A percentile compares a stretch with the other conserved stretches of the same genome.
These are phyloP conservation scores for Ptychochromis oligacanthus DNA, from an alignment of 2,113 vertebrate species.

Conservation along the genomic window DNA sequence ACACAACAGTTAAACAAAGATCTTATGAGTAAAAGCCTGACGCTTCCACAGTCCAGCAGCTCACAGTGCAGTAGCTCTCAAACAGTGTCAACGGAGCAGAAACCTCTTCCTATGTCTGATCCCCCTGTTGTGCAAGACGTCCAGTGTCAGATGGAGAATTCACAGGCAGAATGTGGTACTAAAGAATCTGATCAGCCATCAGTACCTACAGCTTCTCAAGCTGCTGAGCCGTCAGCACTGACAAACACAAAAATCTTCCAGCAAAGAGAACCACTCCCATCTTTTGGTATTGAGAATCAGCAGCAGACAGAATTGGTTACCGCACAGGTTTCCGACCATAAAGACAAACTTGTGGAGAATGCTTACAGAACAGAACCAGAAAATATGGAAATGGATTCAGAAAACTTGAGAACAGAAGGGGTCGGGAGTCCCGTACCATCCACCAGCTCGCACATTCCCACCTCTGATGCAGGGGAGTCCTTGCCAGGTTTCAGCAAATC, in stretches of 20 bases:
- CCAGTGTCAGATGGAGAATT: slow-evolving; percentile 46
- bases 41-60: slow-evolving; percentile 47
- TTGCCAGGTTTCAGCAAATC: slow-evolving; percentile 19
- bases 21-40: slow-evolving; percentile 52
- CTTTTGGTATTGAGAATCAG: slow-evolving; percentile 31
- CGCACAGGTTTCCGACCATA: slow-evolving; percentile 37
- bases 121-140: slow-evolving; percentile 31
- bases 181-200: slow-evolving; percentile 56
- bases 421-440: slow-evolving; percentile 55
- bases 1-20: slow-evolving; percentile 73
- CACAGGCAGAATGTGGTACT: slow-evolving; percentile 46
- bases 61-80: slow-evolving; percentile 62
- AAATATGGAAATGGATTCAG: slow-evolving; percentile 26
- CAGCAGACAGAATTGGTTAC: slow-evolving; percentile 23
- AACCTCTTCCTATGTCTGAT: slow-evolving; percentile 40
- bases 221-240: slow-evolving; percentile 32
- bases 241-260: slow-evolving; percentile 32
- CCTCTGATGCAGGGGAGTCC: slow-evolving; percentile 51
- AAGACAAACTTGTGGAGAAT: slow-evolving; percentile 35
- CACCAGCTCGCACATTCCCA: slow-evolving; percentile 47
- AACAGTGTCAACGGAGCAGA: slow-evolving; percentile 47
- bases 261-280: slow-evolving; percentile 29
- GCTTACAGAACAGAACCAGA: slow-evolving; percentile 43
- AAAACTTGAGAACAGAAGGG: slow-evolving; percentile 37
- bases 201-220: slow-evolving; percentile 1